Percentiles rank a stretch among this genome's conserved stretches.
Conservation (phyloP, 2,888 invertebrate species). For the Anoplius nigerrimus region DNA sequence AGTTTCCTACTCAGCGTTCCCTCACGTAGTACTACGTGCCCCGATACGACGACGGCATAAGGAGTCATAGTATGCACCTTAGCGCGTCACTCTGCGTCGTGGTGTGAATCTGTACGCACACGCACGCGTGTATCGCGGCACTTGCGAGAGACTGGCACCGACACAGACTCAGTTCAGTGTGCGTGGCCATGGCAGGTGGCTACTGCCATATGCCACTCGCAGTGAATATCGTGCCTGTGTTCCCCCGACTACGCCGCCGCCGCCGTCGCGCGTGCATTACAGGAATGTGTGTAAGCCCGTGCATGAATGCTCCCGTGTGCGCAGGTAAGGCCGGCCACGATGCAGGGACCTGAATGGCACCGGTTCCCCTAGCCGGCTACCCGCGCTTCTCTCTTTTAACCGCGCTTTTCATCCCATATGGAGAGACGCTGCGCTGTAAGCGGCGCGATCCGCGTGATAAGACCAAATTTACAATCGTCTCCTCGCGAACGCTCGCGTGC, state of each 20-base stretch:
- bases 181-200: conserved; percentile 46
- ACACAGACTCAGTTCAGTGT: background rate
- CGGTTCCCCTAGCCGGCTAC: too few relatives aligned
- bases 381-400: too few relatives aligned
- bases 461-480: too few relatives aligned
- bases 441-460: too few relatives aligned
- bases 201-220: conserved; percentile 40
- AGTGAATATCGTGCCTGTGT: conserved; percentile 30
- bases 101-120: background rate
- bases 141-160: background rate
- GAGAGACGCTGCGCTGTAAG: too few relatives aligned
- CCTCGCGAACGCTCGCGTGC: too few relatives aligned
- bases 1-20: too few relatives aligned
- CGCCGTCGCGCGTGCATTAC: background rate
- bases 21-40: too few relatives aligned
- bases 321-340: background rate
- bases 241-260: background rate
- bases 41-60: too few relatives aligned
- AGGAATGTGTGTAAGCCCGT: background rate
- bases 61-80: too few relatives aligned
- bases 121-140: background rate
- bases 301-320: background rate
- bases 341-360: background rate
- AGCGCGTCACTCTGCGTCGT: too few relatives aligned
- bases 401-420: too few relatives aligned